Base-by-base conservation (phyloP, 2,113 vertebrate genomes). In the Tauraco erythrolophus region DNA sequence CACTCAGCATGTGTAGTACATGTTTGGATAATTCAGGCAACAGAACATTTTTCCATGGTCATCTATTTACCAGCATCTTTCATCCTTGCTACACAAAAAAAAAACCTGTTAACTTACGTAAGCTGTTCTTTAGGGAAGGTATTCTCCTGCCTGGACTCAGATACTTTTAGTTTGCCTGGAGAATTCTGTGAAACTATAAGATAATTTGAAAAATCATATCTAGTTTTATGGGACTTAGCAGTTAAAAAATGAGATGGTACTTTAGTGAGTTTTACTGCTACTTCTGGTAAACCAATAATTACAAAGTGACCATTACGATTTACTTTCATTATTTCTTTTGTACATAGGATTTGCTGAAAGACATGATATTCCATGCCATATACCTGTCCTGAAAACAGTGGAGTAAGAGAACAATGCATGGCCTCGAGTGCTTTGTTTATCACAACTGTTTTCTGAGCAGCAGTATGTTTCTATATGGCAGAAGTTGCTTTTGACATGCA, bases 401-500 rank as follows among this genome's bases (percentile, higher is more conserved):
- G 72, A 88, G 85, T 74, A 95, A 60, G 48, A 53, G 74, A 88
- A 97, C 94, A 91, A 96, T 65, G 48, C 62, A 74, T 92, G 92
- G 95, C 97, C 97, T 97, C 65, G 4, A 96, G 96, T 92, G 76
- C 78, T 97, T 97, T 96, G 82, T 98, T 98, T 94, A 88, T 97
- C 88, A 68, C 83, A 98, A 95, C 90, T 83, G 79, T 95, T 97
- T 96, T 93, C 41, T 1, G 5, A 93, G 70, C 37, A 94, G 95
- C 81, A 58, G 68, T 88, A 92, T 93, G 92, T 89, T 97, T 97
- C 66, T 94, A 25, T 79, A 96, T 12, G 45, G 84, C 89, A 87
- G 93, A 95, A 89, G 83, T 68, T 96, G 92, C 97, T 97, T 98
- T 98, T 98, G 97, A 98, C 98, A 98, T 98, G 98, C 94, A 98